A percentile compares a stretch with the other conserved stretches of the same genome.
Evolutionary conservation across 2,113 vertebrate species (phyloP).

Genomic region (Rana temporaria): DNA sequence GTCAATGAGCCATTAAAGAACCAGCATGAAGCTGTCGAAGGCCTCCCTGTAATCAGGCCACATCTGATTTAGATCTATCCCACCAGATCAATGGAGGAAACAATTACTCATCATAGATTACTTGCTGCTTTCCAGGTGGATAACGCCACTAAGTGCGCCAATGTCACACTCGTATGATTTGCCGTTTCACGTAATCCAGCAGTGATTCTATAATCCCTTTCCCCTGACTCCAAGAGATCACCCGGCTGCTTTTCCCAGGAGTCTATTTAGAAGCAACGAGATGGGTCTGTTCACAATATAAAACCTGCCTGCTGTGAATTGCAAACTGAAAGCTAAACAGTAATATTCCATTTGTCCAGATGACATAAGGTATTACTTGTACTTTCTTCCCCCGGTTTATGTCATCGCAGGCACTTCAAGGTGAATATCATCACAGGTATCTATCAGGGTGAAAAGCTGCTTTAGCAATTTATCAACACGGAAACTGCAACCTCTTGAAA

Average conservation of each 20-base stretch:
- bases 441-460: slow-evolving; percentile 35
- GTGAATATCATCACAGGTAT: slow-evolving; percentile 55
- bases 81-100: slow-evolving; percentile 44
- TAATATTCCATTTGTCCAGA: background rate
- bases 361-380: slow-evolving; percentile 38
- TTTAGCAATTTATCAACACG: slow-evolving; percentile 47
- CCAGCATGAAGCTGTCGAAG: background rate
- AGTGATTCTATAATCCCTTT: slow-evolving; percentile 33
- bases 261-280: background rate
- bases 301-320: background rate
- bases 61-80: background rate
- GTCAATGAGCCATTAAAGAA: slow-evolving; percentile 25
- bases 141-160: background rate
- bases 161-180: slow-evolving; percentile 37
- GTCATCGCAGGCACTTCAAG: slow-evolving; percentile 33
- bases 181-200: background rate
- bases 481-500: slow-evolving; percentile 18
- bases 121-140: slow-evolving; percentile 3
- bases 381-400: slow-evolving; percentile 30
- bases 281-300: slow-evolving; percentile 1
- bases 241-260: background rate
- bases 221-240: slow-evolving; percentile 13
- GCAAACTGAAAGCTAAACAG: background rate
- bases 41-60: slow-evolving; percentile 6
- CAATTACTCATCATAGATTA: slow-evolving; percentile 35